A percentile compares a stretch with the other conserved stretches of the same genome.
These are phyloP conservation scores for Scalopus aquaticus DNA, from an alignment of 2,113 vertebrate species.

Conservation along the genomic window DNA sequence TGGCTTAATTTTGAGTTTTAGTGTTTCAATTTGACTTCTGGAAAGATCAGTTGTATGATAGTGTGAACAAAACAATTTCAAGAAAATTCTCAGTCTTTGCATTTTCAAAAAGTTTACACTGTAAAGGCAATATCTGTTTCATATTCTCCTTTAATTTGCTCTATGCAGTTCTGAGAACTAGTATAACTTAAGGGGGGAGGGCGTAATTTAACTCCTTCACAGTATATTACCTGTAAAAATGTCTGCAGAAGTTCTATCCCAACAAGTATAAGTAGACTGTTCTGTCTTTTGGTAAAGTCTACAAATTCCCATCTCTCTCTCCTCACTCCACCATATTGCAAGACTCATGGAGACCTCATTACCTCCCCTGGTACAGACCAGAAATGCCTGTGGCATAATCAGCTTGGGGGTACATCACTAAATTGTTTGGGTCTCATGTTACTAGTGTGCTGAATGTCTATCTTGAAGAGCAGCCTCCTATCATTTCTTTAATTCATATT, in stretches of 20 bases:
- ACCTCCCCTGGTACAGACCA: not conserved
- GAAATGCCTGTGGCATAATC: not conserved
- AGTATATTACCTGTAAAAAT: not conserved
- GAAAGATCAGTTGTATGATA: not conserved
- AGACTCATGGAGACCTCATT: not conserved
- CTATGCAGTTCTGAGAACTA: not conserved
- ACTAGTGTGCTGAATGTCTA: not conserved
- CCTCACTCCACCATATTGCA: too few species aligned
- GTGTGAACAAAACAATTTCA: not conserved
- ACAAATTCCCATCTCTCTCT: not conserved
- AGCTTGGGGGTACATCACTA: not conserved
- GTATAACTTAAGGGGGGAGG: not conserved
- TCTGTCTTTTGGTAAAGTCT: not conserved
- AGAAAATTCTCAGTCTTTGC: not conserved
- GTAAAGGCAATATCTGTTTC: not conserved
- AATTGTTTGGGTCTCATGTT: not conserved
- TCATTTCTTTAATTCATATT: not conserved
- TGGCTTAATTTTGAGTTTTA: not conserved
- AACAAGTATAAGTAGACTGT: not conserved
- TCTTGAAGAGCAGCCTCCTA: not conserved
- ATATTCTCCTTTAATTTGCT: slow-evolving; percentile 38
- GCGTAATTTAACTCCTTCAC: not conserved
- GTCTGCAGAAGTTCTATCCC: not conserved
- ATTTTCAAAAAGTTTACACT: not conserved
- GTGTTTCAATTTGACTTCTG: not conserved